These are phyloP conservation scores for Mesitornis unicolor DNA, from an alignment of 2,113 vertebrate genomes.

Conservation along the genomic window DNA sequence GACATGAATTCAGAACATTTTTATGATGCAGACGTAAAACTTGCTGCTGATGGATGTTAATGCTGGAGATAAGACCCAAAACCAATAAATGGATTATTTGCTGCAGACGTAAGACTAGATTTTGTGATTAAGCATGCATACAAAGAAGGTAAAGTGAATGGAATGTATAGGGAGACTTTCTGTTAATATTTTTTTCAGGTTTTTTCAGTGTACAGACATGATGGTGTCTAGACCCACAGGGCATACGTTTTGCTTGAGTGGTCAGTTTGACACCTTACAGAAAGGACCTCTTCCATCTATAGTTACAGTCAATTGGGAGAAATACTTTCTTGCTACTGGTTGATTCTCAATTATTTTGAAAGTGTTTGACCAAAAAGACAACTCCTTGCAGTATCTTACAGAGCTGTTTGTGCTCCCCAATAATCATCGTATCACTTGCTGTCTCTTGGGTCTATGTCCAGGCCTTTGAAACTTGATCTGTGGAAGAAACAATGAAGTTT, in stretches of 20 bases:
- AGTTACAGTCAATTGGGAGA: not conserved
- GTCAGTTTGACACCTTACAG: not conserved
- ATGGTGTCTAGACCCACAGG: not conserved
- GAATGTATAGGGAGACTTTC: not conserved
- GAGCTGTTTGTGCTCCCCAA: not conserved
- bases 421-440: not conserved
- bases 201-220: not conserved
- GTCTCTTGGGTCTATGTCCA: not conserved
- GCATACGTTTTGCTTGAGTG: accelerated
- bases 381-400: not conserved
- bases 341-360: not conserved
- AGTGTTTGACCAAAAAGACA: not conserved
- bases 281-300: not conserved
- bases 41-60: not conserved
- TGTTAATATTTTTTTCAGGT: not conserved
- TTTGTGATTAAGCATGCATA: not conserved
- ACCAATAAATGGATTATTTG: not conserved
- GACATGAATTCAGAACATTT: not conserved
- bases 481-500: not conserved
- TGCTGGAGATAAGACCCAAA: not conserved
- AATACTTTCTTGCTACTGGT: not conserved
- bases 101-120: not conserved
- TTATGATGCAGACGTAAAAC: not conserved
- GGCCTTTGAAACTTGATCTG: not conserved
- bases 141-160: not conserved